phyloP scores from a whole-genome alignment of 2,113 vertebrate species.

The Marmota flaviventris region DNA sequence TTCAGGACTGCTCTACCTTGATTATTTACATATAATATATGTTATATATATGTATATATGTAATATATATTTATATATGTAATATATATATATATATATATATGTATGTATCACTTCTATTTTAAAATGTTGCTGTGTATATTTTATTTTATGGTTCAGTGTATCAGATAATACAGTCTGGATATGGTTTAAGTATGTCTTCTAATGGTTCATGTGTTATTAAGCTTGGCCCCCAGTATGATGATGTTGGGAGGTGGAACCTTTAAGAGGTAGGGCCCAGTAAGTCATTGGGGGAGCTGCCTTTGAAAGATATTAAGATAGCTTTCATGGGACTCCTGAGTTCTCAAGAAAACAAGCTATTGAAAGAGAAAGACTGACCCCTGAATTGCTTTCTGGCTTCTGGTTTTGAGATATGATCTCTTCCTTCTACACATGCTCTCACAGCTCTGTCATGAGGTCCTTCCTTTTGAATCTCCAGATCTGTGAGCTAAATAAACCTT shows the following conservation, averaged over 20 bases:
- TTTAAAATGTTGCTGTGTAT: neutral
- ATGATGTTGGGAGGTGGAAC: neutral
- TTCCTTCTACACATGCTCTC: neutral
- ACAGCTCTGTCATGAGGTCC: too few species aligned
- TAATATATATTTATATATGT: too few species aligned
- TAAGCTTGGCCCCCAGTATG: neutral
- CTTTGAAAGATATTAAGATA: neutral
- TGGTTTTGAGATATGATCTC: neutral
- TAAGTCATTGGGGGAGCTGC: neutral
- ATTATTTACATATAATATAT: too few species aligned
- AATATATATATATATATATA: too few species aligned
- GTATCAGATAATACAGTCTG: neutral
- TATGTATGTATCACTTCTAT: neutral
- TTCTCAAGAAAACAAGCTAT: neutral
- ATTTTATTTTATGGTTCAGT: neutral
- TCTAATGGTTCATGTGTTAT: neutral
- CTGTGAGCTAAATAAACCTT: neutral
- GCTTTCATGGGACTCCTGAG: neutral
- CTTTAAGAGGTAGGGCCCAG: neutral
- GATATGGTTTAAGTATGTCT: neutral
- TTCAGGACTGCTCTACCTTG: neutral
- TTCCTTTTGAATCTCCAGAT: neutral
- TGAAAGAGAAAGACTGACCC: neutral
- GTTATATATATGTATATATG: neutral
- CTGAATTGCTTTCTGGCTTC: neutral